Percentiles rank a stretch among this genome's conserved stretches.
phyloP scores from a whole-genome alignment of 2,888 invertebrate species.

The Oscheius onirici region DNA sequence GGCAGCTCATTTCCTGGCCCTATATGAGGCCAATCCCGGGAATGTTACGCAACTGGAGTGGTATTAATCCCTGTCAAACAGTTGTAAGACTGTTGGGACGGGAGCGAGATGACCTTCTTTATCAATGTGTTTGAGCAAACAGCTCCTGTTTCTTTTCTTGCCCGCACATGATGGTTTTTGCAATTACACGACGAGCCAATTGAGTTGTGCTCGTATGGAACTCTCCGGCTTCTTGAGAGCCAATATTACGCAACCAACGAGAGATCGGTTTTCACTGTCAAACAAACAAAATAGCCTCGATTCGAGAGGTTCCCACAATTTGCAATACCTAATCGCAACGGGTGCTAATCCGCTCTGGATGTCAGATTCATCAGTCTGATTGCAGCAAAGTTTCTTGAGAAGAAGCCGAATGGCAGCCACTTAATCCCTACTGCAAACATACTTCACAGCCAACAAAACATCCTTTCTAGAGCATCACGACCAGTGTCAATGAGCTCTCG shows the following conservation, averaged over 20 bases:
- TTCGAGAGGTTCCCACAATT: conserved; percentile 14
- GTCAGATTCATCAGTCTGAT: conserved; percentile 19
- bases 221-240: conserved; percentile 2
- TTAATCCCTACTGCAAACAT: conserved; percentile 15
- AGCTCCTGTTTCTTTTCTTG: conserved; percentile 17
- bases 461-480: background rate
- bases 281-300: background rate
- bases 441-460: background rate
- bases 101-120: conserved; percentile 10
- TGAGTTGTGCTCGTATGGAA: conserved; percentile 22
- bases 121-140: conserved; percentile 4
- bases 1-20: conserved; percentile 16
- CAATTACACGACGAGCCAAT: conserved; percentile 25
- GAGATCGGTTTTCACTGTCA: conserved; percentile 8
- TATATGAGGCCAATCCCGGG: background rate
- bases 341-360: conserved; percentile 23
- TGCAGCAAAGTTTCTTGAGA: background rate
- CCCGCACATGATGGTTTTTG: conserved; percentile 12
- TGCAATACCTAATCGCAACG: conserved; percentile 8
- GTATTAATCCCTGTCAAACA: background rate
- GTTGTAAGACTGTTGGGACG: background rate
- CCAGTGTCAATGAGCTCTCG: conserved; percentile 27
- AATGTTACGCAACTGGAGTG: conserved; percentile 8
- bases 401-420: background rate
- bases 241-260: conserved; percentile 28